These are phyloP conservation scores for Emydura subglobosa DNA, from an alignment of 2,113 vertebrate genomes.

Conservation along the genomic window DNA sequence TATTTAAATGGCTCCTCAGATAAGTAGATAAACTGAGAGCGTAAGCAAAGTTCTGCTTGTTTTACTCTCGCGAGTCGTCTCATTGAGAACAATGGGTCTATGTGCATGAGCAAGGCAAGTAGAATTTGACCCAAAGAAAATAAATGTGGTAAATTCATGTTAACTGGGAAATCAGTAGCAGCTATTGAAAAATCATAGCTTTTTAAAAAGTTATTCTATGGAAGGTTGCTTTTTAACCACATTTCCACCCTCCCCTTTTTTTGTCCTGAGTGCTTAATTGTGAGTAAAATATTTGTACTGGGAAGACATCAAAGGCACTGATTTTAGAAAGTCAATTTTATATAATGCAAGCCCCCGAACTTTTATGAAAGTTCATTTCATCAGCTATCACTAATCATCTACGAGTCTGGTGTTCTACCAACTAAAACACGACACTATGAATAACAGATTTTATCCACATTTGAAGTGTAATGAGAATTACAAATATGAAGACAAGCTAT, in stretches of 20 bases:
- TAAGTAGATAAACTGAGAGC: conserved; percentile 28
- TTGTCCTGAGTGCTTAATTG: conserved; percentile 60
- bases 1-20: neutral
- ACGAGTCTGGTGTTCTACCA: conserved; percentile 74
- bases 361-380: conserved; percentile 74
- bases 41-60: conserved; percentile 24
- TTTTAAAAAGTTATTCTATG: conserved; percentile 57
- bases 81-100: neutral
- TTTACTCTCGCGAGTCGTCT: conserved; percentile 20
- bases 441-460: conserved; percentile 62
- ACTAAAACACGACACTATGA: conserved; percentile 77
- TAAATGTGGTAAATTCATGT: conserved; percentile 55
- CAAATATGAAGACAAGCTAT: conserved; percentile 34
- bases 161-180: conserved; percentile 70
- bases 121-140: conserved; percentile 54
- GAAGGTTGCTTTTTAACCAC: conserved; percentile 53
- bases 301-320: conserved; percentile 73
- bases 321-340: conserved; percentile 72
- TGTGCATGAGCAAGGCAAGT: conserved; percentile 44
- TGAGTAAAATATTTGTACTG: conserved; percentile 72
- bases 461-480: conserved; percentile 61
- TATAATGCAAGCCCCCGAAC: conserved; percentile 63
- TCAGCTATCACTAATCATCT: conserved; percentile 75
- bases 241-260: conserved; percentile 50
- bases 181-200: conserved; percentile 65